These are phyloP conservation scores for Lates calcarifer DNA, from an alignment of 2,113 vertebrate species.

Conservation along the genomic window DNA sequence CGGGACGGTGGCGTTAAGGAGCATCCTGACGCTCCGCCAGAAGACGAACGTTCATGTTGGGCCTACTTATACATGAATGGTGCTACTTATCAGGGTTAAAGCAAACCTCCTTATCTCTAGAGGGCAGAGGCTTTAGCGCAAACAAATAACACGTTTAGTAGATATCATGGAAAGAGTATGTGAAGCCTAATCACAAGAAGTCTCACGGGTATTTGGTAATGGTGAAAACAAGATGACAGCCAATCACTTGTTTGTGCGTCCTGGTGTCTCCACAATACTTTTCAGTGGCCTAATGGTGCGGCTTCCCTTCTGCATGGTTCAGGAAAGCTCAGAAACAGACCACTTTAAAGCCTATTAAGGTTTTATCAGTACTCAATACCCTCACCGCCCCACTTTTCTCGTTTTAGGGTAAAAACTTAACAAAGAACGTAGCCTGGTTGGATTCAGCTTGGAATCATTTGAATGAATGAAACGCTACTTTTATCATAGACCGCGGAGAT, in stretches of 20 bases:
- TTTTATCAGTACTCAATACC: no score
- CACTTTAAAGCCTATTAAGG: no score
- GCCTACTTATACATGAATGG: constrained; percentile 43
- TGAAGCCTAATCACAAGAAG: neutral
- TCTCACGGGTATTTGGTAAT: neutral
- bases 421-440: no score
- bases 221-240: neutral
- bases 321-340: no score
- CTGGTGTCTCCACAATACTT: neutral
- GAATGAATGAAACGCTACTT: no score
- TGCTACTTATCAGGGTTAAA: neutral
- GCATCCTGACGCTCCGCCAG: constrained; percentile 67
- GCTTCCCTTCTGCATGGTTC: no score
- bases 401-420: no score
- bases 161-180: neutral
- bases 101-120: neutral
- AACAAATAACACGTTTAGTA: neutral
- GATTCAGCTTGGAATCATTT: no score
- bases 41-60: rapidly evolving
- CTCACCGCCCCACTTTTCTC: no score
- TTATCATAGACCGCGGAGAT: no score
- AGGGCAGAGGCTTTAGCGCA: neutral
- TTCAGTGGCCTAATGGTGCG: neutral
- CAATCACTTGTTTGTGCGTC: neutral
- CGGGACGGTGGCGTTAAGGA: constrained; percentile 70